Conservation (phyloP, 35 echinoderm and acorn worm species). For the Hemicentrotus pulcherrimus region DNA sequence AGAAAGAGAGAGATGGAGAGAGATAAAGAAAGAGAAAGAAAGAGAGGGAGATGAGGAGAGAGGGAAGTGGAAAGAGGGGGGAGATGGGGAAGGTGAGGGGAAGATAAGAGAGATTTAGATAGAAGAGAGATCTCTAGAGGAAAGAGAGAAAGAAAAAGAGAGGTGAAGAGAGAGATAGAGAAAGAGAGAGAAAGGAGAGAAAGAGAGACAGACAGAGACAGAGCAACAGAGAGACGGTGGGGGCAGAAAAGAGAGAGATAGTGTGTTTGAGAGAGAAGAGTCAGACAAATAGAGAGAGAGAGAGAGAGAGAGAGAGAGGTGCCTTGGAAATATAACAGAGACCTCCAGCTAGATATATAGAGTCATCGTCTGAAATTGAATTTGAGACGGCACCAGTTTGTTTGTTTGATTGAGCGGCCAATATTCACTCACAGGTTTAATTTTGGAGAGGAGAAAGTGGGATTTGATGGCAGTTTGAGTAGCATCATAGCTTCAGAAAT, state of each 20-base stretch:
- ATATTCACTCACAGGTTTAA: constrained; percentile 12
- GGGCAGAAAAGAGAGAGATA: not conserved
- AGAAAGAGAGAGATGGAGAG: too few species aligned
- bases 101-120: not conserved
- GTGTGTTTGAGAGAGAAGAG: not conserved
- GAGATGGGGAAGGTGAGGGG: not conserved
- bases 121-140: too few species aligned
- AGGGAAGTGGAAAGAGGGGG: too few species aligned
- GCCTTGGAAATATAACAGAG: not conserved
- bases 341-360: not conserved
- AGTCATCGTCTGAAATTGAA: constrained; percentile 30
- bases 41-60: too few species aligned
- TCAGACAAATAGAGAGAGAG: not conserved
- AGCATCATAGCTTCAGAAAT: not conserved
- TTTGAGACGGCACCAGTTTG: constrained; percentile 9
- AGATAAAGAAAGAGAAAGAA: too few species aligned
- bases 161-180: not conserved
- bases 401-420: constrained; percentile 7
- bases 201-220: not conserved
- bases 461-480: constrained; percentile 10
- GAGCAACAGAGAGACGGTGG: not conserved
- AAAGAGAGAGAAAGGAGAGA: not conserved
- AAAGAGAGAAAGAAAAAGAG: not conserved
- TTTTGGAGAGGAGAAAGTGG: constrained; percentile 16
- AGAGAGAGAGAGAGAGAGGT: not conserved